phyloP scores from a whole-genome alignment of 2,888 invertebrate species.

The Epinotia ramella region DNA sequence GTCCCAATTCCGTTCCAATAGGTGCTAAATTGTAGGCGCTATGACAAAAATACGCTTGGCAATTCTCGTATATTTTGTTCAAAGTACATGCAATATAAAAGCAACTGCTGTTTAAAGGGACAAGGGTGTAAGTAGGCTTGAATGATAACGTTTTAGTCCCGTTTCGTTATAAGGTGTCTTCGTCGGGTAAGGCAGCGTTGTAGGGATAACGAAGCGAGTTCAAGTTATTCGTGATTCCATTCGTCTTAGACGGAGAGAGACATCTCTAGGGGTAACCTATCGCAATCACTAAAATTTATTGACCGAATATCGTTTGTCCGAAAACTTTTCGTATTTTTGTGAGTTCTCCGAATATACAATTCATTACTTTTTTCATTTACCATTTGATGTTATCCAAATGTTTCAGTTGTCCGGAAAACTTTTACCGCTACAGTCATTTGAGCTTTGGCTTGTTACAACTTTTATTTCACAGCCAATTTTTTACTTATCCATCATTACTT shows the following conservation, averaged over 20 bases:
- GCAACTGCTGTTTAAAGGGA: constrained; percentile 5
- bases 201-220: constrained; percentile 11
- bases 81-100: constrained; percentile 35
- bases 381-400: too few species aligned
- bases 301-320: too few species aligned
- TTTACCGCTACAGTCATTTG: too few species aligned
- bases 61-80: constrained; percentile 37
- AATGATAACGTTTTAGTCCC: neutral
- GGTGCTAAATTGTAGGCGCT: constrained; percentile 40
- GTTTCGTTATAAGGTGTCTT: neutral
- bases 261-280: too few species aligned
- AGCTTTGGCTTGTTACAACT: too few species aligned
- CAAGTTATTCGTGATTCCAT: neutral
- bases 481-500: too few species aligned
- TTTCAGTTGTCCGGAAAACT: too few species aligned
- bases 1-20: constrained; percentile 30
- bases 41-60: constrained; percentile 32
- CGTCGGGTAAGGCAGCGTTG: constrained; percentile 6
- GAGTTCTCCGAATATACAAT: too few species aligned
- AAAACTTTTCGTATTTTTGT: too few species aligned
- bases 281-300: too few species aligned
- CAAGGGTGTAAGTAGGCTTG: constrained; percentile 1
- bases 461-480: too few species aligned
- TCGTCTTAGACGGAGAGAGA: neutral
- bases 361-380: too few species aligned